Percentiles rank a stretch among this genome's conserved stretches.
Evolutionary conservation across 2,113 vertebrate genomes (phyloP).

Genomic region (Pachypanchax playfairii): DNA sequence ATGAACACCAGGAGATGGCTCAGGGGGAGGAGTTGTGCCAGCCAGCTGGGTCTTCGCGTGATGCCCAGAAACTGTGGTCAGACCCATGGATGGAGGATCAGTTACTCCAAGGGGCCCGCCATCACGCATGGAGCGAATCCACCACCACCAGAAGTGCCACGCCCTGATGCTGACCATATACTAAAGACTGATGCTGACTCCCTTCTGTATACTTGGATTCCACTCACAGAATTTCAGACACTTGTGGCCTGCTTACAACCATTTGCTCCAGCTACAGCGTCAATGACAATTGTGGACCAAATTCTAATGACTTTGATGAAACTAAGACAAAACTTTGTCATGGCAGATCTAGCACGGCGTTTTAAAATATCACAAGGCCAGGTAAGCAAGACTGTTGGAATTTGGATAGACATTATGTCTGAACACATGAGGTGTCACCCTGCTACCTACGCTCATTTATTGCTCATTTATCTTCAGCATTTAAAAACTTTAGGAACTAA

Average conservation of each 20-base stretch:
- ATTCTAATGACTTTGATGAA: not conserved
- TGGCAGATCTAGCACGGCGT: not conserved
- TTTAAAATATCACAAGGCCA: not conserved
- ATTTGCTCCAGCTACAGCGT: not conserved
- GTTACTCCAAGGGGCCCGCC: not conserved
- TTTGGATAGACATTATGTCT: not conserved
- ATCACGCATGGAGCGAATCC: not conserved
- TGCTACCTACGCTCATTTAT: no score
- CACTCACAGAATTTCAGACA: not conserved
- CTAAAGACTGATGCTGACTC: not conserved
- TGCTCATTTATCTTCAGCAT: no score
- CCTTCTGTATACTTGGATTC: not conserved
- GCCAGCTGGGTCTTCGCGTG: not conserved
- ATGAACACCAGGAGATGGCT: not conserved
- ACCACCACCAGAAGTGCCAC: not conserved
- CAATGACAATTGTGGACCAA: not conserved
- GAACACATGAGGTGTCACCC: slow-evolving; percentile 4
- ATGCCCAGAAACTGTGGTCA: slow-evolving; percentile 7
- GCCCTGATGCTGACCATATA: not conserved
- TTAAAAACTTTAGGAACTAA: no score
- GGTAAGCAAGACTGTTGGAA: not conserved
- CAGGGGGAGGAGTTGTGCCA: not conserved
- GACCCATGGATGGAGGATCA: not conserved
- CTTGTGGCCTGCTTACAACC: not conserved
- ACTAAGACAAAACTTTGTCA: slow-evolving; percentile 5